Evolutionary conservation across 1,140 invertebrate genomes (phyloP).

Genomic region (Leptinotarsa undecemlineata): DNA sequence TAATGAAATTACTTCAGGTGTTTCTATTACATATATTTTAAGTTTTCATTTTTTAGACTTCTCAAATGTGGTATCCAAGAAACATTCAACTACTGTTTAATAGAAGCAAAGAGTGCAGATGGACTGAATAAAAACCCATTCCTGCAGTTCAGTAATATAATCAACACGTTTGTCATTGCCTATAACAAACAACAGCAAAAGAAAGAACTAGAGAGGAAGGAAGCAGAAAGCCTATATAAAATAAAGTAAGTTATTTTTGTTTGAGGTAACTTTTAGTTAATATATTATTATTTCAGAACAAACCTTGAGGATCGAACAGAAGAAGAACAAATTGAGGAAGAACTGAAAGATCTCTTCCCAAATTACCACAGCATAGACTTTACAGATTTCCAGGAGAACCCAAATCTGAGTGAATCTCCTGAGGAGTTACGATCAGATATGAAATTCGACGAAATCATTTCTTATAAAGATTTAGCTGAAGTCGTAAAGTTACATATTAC

Average conservation of each 20-base stretch:
- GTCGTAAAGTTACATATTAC: conserved; percentile 65
- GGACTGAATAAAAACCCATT: conserved; percentile 56
- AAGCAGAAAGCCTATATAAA: conserved; percentile 81
- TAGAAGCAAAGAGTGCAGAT: conserved; percentile 53
- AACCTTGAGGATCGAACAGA: conserved; percentile 69
- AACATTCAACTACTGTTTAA: conserved; percentile 61
- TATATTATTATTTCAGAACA: conserved; percentile 54
- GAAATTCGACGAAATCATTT: conserved; percentile 54
- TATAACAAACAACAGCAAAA: conserved; percentile 79
- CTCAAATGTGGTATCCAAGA: conserved; percentile 70
- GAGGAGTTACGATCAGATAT: conserved; percentile 40
- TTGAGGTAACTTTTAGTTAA: neutral
- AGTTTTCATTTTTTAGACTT: conserved; percentile 57
- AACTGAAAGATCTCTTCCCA: conserved; percentile 79
- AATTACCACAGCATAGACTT: conserved; percentile 72
- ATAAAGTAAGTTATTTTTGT: conserved; percentile 62
- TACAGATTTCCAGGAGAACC: conserved; percentile 58
- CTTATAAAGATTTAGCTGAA: conserved; percentile 61
- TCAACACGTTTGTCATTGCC: conserved; percentile 65
- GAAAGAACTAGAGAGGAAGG: conserved; percentile 67
- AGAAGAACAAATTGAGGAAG: conserved; percentile 71
- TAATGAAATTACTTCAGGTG: no score
- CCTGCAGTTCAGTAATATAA: conserved; percentile 59
- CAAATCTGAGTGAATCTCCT: conserved; percentile 35
- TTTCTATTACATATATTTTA: no score